Evolutionary conservation across 2,113 vertebrate genomes (phyloP).

Genomic region (Callipepla squamata): DNA sequence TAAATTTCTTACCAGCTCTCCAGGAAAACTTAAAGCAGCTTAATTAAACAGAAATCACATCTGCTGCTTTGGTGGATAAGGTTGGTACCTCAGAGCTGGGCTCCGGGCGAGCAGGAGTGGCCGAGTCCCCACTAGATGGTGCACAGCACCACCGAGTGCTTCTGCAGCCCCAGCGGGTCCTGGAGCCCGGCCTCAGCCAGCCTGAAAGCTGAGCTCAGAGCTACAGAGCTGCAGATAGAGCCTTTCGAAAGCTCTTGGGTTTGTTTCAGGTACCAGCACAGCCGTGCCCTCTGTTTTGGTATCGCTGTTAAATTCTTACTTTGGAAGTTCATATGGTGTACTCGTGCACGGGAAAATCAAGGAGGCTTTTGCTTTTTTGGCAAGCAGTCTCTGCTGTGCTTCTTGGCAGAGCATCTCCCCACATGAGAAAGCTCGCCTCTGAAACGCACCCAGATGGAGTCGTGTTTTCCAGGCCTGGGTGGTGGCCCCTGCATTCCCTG

Average conservation of each 20-base stretch:
- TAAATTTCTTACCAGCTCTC: neutral
- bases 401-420: neutral
- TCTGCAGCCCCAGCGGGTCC: too few species aligned
- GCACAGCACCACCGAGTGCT: neutral
- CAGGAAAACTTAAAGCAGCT: neutral
- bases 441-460: neutral
- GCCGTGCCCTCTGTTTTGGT: neutral
- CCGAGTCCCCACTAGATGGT: slow-evolving; percentile 48
- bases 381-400: neutral
- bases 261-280: neutral
- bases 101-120: neutral
- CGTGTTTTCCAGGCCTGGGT: neutral
- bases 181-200: neutral
- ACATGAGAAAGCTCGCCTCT: neutral
- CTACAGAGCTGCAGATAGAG: neutral
- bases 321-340: neutral
- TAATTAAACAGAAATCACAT: neutral
- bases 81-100: neutral
- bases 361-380: neutral
- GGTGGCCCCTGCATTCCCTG: neutral
- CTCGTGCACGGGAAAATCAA: neutral
- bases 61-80: neutral
- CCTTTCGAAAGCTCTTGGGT: neutral
- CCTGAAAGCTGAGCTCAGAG: neutral
- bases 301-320: neutral